Percentiles rank a stretch among this genome's conserved stretches.
phyloP scores from a whole-genome alignment of 2,797 vertebrate genomes.

The Hydrocynus forskahlii region DNA sequence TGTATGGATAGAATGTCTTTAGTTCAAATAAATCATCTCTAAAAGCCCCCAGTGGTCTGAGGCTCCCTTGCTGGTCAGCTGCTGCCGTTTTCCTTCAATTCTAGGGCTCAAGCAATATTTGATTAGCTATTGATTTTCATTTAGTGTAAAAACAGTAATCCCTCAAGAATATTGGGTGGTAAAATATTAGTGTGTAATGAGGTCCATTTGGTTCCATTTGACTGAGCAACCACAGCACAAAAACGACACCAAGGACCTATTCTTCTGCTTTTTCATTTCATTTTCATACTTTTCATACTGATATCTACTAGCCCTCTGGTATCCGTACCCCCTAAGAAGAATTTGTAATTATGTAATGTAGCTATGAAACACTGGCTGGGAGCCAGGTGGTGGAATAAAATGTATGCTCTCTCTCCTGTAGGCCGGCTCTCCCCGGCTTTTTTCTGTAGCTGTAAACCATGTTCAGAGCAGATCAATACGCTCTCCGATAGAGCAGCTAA shows the following conservation, averaged over 20 bases:
- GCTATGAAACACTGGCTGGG: slow-evolving; percentile 18
- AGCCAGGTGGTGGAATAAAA: slow-evolving; percentile 51
- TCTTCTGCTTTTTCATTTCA: slow-evolving; percentile 5
- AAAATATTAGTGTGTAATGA: neutral
- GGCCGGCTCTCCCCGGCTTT: slow-evolving; percentile 32
- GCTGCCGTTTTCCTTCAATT: too few species aligned
- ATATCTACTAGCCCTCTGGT: neutral
- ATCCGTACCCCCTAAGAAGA: slow-evolving; percentile 30
- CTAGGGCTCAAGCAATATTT: neutral
- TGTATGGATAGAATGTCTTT: too few species aligned
- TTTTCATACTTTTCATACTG: slow-evolving; percentile 12
- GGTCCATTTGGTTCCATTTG: neutral
- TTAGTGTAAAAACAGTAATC: neutral
- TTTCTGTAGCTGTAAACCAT: slow-evolving; percentile 58
- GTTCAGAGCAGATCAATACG: slow-evolving; percentile 59
- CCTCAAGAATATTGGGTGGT: neutral
- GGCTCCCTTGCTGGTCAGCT: too few species aligned
- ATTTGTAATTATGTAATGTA: slow-evolving; percentile 50
- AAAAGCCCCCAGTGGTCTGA: too few species aligned
- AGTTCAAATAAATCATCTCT: too few species aligned
- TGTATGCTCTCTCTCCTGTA: slow-evolving; percentile 32
- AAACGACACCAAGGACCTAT: neutral
- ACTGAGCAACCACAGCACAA: neutral
- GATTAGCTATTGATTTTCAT: neutral
- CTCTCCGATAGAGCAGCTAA: slow-evolving; percentile 61